A percentile compares a stretch with the other conserved stretches of the same genome.
phyloP scores from a whole-genome alignment of 2,113 vertebrate genomes.

The Pelusios castaneus region DNA sequence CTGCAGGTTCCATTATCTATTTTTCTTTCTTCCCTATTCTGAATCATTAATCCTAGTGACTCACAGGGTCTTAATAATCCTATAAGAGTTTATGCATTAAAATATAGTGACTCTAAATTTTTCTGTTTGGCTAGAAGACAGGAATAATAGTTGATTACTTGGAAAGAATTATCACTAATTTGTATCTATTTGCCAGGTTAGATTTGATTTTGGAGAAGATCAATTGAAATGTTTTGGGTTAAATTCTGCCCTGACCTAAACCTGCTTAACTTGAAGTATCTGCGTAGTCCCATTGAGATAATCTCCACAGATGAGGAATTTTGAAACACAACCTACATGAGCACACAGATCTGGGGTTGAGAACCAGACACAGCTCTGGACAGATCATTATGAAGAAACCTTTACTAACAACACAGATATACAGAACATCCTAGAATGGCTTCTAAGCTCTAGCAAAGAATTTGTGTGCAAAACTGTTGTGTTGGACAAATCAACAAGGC shows the following conservation, averaged over 20 bases:
- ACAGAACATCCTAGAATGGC: slow-evolving; percentile 85
- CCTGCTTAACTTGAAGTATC: accelerated
- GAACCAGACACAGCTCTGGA: slow-evolving; percentile 88
- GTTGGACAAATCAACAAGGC: slow-evolving; percentile 88
- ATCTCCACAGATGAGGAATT: slow-evolving; percentile 76
- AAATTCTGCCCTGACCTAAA: neutral
- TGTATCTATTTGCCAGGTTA: slow-evolving; percentile 7
- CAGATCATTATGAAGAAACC: slow-evolving; percentile 91
- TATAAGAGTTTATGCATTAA: slow-evolving; percentile 1
- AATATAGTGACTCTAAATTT: neutral
- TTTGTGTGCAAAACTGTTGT: slow-evolving; percentile 76
- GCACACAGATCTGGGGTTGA: slow-evolving; percentile 90
- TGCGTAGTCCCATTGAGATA: neutral
- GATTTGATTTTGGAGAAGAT: neutral
- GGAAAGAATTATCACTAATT: neutral
- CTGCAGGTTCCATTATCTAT: slow-evolving; percentile 34
- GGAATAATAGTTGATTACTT: slow-evolving; percentile 11
- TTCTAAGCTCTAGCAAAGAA: slow-evolving; percentile 78
- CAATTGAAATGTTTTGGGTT: neutral
- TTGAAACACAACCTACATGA: slow-evolving; percentile 86
- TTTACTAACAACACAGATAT: slow-evolving; percentile 90
- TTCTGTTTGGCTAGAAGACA: neutral
- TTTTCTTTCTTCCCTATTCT: neutral
- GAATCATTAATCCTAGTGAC: slow-evolving; percentile 25
- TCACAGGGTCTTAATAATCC: slow-evolving; percentile 28